Evolutionary conservation across 2,113 vertebrate species (phyloP), one percentile per base, ranked within the genome.

Genomic region (Catagonus wagneri): DNA sequence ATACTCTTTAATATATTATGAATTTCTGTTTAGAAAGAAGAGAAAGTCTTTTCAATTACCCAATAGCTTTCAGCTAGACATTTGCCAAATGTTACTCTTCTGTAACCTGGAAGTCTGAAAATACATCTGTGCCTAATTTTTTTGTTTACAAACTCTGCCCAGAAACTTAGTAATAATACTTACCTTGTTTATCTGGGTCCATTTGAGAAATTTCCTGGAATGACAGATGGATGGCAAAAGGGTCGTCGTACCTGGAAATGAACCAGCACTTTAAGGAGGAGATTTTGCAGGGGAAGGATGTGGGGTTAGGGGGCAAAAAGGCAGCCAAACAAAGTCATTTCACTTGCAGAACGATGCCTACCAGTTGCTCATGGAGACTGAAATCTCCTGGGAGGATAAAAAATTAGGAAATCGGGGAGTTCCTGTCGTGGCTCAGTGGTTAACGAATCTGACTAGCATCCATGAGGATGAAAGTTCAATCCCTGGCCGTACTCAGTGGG

Each of bases 151-250:
- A 74, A 86, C 60, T 90, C 8, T 69, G 63, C 68, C 74, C 20
- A 91, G 74, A 94, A 74, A 75, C 12, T 16, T 84, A n/a, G 80
- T 2, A 79, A 54, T 90, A 96, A 81, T 61, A 89, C 96, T 97
- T 97, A 98, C 98, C 98, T 97, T 97, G 97, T 93, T 98, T 98
- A 39, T 93, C 92, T 92, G 92, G 84, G 96, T 98, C 96, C 98
- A 98, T 98, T 90, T 95, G 61, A 89, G 29, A 36, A 85, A 83
- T 89, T 58, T 74, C 91, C 80, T 95, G 90, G 92, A 96, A 54
- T 19, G 96, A 87, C 86, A 95, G 97, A 95, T 93, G 94, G 97
- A 95, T 93, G 94, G 94, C 54, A 86, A 85, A 86, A 86, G 60
- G 74, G 5, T 12, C 69, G 89, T 96, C 97, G 72, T 60, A 97